Conservation (phyloP, 2,797 vertebrate species). For the Ficedula albicollis region DNA sequence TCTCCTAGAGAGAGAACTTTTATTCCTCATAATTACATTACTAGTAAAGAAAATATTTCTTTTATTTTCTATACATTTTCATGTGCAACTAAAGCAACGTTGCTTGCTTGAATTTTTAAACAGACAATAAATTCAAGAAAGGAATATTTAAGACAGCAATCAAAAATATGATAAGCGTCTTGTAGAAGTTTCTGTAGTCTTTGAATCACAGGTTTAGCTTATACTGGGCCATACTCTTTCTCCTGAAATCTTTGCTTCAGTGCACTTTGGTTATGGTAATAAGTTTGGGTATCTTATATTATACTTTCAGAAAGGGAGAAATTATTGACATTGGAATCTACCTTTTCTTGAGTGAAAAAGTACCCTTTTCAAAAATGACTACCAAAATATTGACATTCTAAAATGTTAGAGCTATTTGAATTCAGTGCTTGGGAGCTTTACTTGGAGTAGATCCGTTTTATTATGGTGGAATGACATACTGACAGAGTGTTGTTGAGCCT, state of each 20-base stretch:
- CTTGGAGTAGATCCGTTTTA: neutral
- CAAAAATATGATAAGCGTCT: neutral
- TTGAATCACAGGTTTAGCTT: neutral
- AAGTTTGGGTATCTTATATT: slow-evolving; percentile 38
- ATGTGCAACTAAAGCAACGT: neutral
- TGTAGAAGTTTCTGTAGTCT: neutral
- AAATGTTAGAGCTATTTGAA: neutral
- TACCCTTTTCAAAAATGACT: neutral
- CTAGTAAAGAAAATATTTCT: neutral
- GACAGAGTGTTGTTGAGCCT: neutral
- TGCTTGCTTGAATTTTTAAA: neutral
- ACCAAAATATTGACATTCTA: slow-evolving; percentile 13
- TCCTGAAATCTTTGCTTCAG: slow-evolving; percentile 26
- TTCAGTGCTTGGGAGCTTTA: neutral
- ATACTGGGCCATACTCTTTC: neutral
- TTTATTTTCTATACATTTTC: slow-evolving; percentile 25
- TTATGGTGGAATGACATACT: neutral
- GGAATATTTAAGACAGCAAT: neutral
- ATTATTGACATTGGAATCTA: neutral
- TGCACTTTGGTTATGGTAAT: slow-evolving; percentile 19
- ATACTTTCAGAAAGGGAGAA: slow-evolving; percentile 22
- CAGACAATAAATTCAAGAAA: neutral
- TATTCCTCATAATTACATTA: neutral
- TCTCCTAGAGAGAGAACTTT: neutral
- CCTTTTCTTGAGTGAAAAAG: neutral